Conservation (phyloP, 2,888 invertebrate genomes). For the Papilio gigon region DNA sequence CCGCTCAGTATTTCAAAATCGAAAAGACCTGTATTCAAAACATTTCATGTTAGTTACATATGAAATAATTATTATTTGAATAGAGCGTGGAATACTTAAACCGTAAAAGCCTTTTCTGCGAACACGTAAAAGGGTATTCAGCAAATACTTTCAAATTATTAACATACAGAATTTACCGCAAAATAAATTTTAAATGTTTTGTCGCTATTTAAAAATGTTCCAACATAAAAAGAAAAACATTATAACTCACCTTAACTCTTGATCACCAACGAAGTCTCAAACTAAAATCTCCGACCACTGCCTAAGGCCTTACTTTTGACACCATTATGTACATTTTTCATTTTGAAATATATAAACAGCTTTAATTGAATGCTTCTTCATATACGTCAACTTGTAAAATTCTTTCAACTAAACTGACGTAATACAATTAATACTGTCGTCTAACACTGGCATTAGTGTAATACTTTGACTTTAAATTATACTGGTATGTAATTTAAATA, state of each 20-base stretch:
- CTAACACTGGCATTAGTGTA: too few species aligned
- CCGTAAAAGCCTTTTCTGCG: conserved; percentile 1
- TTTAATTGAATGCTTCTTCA: not conserved
- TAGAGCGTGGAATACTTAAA: conserved; percentile 3
- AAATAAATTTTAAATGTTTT: not conserved
- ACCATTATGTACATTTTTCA: not conserved
- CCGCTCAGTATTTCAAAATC: not conserved
- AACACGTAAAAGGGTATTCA: conserved; percentile 5
- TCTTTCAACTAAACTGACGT: not conserved
- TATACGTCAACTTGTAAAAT: not conserved
- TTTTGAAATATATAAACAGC: not conserved
- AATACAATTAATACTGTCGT: too few species aligned
- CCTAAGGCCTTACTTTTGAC: not conserved
- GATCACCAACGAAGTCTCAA: not conserved
- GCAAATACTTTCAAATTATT: conserved; percentile 15
- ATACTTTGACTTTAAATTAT: too few species aligned
- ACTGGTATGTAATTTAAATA: too few species aligned
- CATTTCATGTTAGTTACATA: conserved; percentile 4
- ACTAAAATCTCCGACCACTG: conserved; percentile 1
- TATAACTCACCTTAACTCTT: conserved; percentile 5
- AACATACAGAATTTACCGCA: not conserved
- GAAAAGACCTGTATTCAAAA: not conserved
- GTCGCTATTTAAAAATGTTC: not conserved
- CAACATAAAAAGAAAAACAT: not conserved
- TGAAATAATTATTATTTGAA: conserved; percentile 3